Base-by-base conservation (phyloP, 2,888 invertebrate genomes). In the Rhamnusium bicolor region DNA sequence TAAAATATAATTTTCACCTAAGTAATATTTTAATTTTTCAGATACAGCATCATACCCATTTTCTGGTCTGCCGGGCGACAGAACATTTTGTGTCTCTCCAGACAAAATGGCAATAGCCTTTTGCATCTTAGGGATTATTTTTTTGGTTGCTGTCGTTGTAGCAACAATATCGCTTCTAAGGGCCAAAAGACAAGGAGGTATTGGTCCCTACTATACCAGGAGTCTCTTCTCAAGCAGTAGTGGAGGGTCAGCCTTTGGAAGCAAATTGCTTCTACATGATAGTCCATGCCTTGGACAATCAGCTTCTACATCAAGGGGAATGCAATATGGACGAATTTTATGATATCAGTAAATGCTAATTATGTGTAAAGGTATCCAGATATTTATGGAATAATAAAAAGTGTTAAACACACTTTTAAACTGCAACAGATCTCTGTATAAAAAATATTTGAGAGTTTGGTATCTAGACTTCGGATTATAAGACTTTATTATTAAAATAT, bases 81-180 rank as follows among this genome's bases (percentile, higher is more conserved):
- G 91, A 79, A 91, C 91, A 2, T 91, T 94, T 60, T 95, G 95
- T 84, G 89, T 95, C 76, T 94, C 94, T 8, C 92, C 94, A 14
- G 93, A 94, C 6, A 94, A 93, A 89, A 91, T 95, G 91, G 94
- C 94, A 10, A 89, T 94, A 62, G 92, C 94, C 0, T 94, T 95
- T 84, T 93, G 94, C 83, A 89, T 93, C 0, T 87, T 94, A 80
- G 93, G 94, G 4, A 87, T 94, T 5, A 92, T 95, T 76, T 93
- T 95, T 85, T 87, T 95, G 0, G 89, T 92, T 69, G 94, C 94
- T 6, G 91, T 94, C 7, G 90, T 93, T 2, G 92, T 94, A 10
- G 92, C 94, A 2, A 92, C 93, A 71, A 91, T 91, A 46, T 93
- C 93, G 2, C 86, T 94, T 63, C 89, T 93, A 81, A 89, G 92